Conservation (phyloP, 2,888 invertebrate species). For the Camponotus fellah region DNA sequence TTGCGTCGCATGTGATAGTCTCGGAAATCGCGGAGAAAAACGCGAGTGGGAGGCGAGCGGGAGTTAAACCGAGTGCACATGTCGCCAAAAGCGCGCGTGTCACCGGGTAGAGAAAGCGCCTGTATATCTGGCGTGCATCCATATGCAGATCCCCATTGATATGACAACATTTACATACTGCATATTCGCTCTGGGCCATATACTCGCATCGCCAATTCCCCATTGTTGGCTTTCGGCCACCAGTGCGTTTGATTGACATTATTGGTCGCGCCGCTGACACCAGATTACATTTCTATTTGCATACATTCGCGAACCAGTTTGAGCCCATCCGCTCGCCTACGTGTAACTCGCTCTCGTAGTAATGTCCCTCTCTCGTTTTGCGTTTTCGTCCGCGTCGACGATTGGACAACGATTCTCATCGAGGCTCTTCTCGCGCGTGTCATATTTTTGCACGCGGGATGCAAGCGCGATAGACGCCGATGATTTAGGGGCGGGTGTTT, state of each 20-base stretch:
- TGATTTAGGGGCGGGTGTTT: constrained; percentile 22
- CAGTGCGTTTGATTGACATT: constrained; percentile 86
- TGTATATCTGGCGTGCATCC: constrained; percentile 83
- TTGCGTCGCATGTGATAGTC: constrained; percentile 18
- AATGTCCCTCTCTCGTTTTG: constrained; percentile 22
- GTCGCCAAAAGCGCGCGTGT: constrained; percentile 82
- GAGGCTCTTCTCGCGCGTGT: constrained; percentile 50
- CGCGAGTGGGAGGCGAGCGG: constrained; percentile 58
- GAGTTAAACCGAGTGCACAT: constrained; percentile 80
- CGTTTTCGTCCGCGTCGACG: constrained; percentile 61
- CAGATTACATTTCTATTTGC: constrained; percentile 86
- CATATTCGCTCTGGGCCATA: constrained; percentile 85
- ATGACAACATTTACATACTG: constrained; percentile 86
- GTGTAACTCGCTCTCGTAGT: constrained; percentile 43
- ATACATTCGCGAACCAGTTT: constrained; percentile 84
- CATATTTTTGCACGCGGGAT: constrained; percentile 44
- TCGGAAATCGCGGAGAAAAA: constrained; percentile 35
- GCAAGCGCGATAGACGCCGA: constrained; percentile 12
- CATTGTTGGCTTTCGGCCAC: constrained; percentile 85
- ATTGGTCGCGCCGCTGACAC: constrained; percentile 86
- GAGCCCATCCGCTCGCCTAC: constrained; percentile 71
- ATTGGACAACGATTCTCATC: constrained; percentile 61
- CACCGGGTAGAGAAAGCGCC: constrained; percentile 73
- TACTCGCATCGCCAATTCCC: constrained; percentile 84
- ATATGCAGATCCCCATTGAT: constrained; percentile 86